A percentile compares a stretch with the other conserved stretches of the same genome.
Conservation (phyloP, 2,113 vertebrate species). For the Loxodonta africana region DNA sequence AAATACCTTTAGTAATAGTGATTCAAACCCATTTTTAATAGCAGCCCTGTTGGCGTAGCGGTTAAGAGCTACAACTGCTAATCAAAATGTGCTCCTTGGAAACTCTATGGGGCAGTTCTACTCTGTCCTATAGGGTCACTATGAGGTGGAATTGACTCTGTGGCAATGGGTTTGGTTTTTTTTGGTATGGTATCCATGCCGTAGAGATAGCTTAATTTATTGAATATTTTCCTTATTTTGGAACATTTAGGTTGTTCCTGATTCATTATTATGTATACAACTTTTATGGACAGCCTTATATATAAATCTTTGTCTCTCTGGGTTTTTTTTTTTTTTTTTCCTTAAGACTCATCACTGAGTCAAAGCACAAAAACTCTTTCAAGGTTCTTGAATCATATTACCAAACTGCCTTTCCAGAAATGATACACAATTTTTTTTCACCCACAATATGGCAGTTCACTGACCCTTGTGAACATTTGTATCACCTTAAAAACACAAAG, state of each 20-base stretch:
- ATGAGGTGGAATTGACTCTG: too few relatives aligned
- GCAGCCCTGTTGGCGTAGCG: too few relatives aligned
- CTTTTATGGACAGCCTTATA: neutral
- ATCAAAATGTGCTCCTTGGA: too few relatives aligned
- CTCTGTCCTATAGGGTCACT: too few relatives aligned
- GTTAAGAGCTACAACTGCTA: too few relatives aligned
- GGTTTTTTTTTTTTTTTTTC: neutral
- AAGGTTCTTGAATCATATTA: neutral
- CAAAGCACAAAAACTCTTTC: neutral
- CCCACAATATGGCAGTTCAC: neutral
- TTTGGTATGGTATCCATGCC: neutral
- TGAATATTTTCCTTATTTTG: neutral
- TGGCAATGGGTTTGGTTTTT: too few relatives aligned
- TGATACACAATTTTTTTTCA: rapidly evolving
- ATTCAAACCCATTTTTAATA: too few relatives aligned
- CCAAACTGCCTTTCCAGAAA: neutral
- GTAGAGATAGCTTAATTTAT: neutral
- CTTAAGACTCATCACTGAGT: neutral
- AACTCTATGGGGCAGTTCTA: too few relatives aligned
- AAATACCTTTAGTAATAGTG: too few relatives aligned
- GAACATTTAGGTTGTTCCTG: neutral
- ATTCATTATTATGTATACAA: neutral
- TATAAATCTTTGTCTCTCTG: neutral
- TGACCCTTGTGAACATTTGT: neutral
- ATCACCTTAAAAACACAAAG: neutral